phyloP scores from a whole-genome alignment of 2,797 vertebrate genomes.

The Danio aesculapii region DNA sequence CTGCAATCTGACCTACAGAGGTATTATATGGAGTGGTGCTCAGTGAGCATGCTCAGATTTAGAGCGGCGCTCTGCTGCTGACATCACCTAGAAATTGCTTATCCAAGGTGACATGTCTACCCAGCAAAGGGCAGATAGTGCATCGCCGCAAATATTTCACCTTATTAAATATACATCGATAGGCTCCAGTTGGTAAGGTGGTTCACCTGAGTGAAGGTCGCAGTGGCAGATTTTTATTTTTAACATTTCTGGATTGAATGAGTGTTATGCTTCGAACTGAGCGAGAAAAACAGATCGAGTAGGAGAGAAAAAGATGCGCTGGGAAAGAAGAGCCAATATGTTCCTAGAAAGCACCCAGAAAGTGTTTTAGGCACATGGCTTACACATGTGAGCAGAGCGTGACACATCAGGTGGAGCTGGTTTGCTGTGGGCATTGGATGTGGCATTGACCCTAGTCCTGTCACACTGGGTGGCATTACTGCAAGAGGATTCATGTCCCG shows the following conservation, averaged over 20 bases:
- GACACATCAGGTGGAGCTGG: conserved; percentile 51
- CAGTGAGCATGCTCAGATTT: conserved; percentile 41
- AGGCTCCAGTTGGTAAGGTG: conserved; percentile 66
- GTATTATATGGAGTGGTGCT: conserved; percentile 10
- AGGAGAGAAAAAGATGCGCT: neutral
- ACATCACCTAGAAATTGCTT: conserved; percentile 62
- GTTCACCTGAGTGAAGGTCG: conserved; percentile 68
- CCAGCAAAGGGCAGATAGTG: conserved; percentile 70
- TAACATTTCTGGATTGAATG: conserved; percentile 58
- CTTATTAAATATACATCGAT: conserved; percentile 81
- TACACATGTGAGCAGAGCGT: conserved; percentile 53
- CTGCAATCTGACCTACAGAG: conserved; percentile 35
- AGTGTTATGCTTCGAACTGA: conserved; percentile 43
- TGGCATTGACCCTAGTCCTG: conserved; percentile 37
- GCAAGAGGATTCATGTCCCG: neutral
- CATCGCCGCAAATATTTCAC: conserved; percentile 70
- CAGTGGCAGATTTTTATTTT: conserved; percentile 64
- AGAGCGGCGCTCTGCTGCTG: conserved; percentile 21
- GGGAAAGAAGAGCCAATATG: conserved; percentile 32
- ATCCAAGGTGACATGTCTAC: conserved; percentile 67
- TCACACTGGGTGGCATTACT: conserved; percentile 41
- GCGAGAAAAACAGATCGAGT: conserved; percentile 32
- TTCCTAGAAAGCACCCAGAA: conserved; percentile 58
- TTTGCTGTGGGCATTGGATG: conserved; percentile 9
- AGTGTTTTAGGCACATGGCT: conserved; percentile 52